A percentile compares a stretch with the other conserved stretches of the same genome.
These are phyloP conservation scores for Paradisaea rubra DNA, from an alignment of 2,113 vertebrate species.

Conservation along the genomic window DNA sequence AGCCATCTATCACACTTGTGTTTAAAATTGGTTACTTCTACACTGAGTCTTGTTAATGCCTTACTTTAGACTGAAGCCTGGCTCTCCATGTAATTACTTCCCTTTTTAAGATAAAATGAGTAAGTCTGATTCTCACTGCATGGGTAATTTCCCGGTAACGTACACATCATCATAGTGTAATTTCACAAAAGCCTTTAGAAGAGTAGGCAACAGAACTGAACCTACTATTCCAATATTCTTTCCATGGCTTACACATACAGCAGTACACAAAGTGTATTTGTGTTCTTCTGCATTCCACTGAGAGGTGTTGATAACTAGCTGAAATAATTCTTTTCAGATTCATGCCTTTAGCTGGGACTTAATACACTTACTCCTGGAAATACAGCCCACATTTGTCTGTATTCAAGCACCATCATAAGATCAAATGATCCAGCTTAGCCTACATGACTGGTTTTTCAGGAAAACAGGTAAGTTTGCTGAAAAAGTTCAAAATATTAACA, in stretches of 20 bases:
- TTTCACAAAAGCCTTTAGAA: neutral
- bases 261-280: neutral
- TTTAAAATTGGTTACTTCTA: neutral
- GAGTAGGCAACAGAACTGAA: neutral
- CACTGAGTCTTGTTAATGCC: neutral
- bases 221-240: neutral
- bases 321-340: neutral
- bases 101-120: neutral
- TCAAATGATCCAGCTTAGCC: neutral
- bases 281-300: neutral
- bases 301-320: neutral
- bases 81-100: neutral
- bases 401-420: neutral
- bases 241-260: neutral
- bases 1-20: neutral
- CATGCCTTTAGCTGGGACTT: neutral
- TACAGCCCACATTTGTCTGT: neutral
- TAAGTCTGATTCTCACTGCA: neutral
- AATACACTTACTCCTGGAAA: neutral
- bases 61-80: neutral
- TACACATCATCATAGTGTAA: neutral
- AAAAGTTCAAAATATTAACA: neutral
- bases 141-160: neutral
- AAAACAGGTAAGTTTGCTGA: neutral
- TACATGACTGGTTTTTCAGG: neutral